A percentile compares a stretch with the other conserved stretches of the same genome.
Conservation (phyloP, 1,140 invertebrate genomes). For the Arion vulgaris region DNA sequence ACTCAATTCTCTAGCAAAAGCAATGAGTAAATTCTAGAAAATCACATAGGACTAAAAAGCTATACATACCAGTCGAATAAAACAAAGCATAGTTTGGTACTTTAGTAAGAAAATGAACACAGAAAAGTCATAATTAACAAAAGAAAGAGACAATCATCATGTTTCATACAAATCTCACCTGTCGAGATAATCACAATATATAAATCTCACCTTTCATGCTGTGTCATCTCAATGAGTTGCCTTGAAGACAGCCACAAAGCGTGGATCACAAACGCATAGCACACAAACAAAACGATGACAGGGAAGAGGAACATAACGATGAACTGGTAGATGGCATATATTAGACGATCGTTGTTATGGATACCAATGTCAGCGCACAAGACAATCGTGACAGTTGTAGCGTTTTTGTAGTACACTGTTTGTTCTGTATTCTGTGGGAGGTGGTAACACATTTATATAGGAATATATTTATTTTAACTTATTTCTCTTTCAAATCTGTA, state of each 20-base stretch:
- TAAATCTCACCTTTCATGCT: conserved; percentile 26
- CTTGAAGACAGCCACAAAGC: conserved; percentile 76
- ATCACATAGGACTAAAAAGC: no score
- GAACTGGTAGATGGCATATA: conserved; percentile 74
- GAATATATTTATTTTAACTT: neutral
- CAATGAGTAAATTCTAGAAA: no score
- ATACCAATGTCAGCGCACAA: conserved; percentile 70
- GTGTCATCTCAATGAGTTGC: conserved; percentile 58
- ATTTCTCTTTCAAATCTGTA: no score
- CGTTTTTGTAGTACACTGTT: conserved; percentile 68
- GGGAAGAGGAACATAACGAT: conserved; percentile 74
- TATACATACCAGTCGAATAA: no score
- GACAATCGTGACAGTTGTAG: conserved; percentile 65
- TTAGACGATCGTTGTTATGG: conserved; percentile 50
- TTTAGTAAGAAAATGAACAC: no score
- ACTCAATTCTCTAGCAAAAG: no score
- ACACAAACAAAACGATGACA: conserved; percentile 74
- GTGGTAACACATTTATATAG: neutral
- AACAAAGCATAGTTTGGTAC: no score
- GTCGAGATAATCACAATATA: no score
- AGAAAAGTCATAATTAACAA: no score
- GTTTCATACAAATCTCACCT: no score
- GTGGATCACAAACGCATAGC: conserved; percentile 75
- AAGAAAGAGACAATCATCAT: no score
- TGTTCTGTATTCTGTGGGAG: conserved; percentile 62